Evolutionary conservation across 2,797 vertebrate species (phyloP).

Genomic region (Podarcis siculus): DNA sequence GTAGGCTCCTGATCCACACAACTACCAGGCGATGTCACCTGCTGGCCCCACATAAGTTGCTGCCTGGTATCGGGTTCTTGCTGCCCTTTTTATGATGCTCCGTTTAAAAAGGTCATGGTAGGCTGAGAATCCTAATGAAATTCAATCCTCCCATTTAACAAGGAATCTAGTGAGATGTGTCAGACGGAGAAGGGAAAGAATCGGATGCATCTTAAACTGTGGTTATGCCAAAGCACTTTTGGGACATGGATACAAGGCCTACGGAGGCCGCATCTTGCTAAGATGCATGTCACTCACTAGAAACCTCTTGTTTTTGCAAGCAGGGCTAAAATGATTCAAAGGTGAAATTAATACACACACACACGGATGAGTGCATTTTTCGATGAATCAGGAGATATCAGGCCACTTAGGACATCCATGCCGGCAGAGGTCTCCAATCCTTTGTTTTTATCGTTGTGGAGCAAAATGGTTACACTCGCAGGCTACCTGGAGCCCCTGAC

Average conservation of each 20-base stretch:
- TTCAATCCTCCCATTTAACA: constrained; percentile 72
- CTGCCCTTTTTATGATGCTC: constrained; percentile 68
- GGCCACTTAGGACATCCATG: neutral
- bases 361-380: neutral
- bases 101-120: constrained; percentile 70
- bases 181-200: constrained; percentile 49
- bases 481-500: neutral
- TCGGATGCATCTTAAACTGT: constrained; percentile 44
- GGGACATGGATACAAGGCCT: constrained; percentile 42
- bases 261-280: constrained; percentile 14
- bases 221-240: constrained; percentile 39
- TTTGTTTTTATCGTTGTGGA: neutral
- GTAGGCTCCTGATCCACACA: constrained; percentile 56
- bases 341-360: neutral
- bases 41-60: constrained; percentile 59
- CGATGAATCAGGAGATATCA: neutral
- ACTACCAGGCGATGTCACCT: constrained; percentile 70
- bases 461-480: neutral
- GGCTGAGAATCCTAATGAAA: constrained; percentile 72
- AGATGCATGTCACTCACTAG: neutral
- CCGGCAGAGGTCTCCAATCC: neutral
- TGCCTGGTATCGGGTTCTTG: constrained; percentile 65
- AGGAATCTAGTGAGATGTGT: constrained; percentile 65
- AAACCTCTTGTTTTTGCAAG: neutral
- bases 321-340: neutral